Percentiles rank a stretch among this genome's conserved stretches.
Conservation (phyloP, 2,888 invertebrate species). For the Xanthostigma xanthostigma region DNA sequence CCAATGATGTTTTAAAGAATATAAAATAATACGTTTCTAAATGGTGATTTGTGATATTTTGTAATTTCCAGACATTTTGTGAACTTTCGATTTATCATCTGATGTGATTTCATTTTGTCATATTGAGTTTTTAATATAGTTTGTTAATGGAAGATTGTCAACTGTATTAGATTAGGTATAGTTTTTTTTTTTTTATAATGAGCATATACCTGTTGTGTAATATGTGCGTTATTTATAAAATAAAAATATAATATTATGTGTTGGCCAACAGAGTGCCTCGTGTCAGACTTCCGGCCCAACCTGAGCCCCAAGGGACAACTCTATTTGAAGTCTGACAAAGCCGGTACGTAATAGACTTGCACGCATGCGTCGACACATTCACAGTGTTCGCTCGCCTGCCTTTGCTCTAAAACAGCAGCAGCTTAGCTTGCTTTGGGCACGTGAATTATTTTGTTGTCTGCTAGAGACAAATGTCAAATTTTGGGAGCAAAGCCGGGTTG, state of each 20-base stretch:
- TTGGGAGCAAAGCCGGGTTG: not conserved
- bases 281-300: conserved; percentile 62
- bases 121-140: too few relatives aligned
- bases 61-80: too few relatives aligned
- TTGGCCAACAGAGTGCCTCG: conserved; percentile 30
- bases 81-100: too few relatives aligned
- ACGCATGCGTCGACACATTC: not conserved
- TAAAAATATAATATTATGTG: not conserved
- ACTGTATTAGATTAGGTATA: too few relatives aligned
- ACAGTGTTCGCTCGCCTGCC: conserved; percentile 7
- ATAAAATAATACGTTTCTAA: too few relatives aligned
- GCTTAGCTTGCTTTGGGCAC: not conserved
- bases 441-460: conserved; percentile 10
- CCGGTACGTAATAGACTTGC: conserved; percentile 45
- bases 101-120: too few relatives aligned
- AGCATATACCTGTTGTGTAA: too few relatives aligned
- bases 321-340: conserved; percentile 71
- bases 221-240: not conserved
- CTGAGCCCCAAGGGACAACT: conserved; percentile 66
- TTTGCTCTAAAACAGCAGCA: conserved; percentile 6
- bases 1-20: too few relatives aligned
- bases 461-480: conserved; percentile 17
- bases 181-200: too few relatives aligned
- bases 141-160: too few relatives aligned
- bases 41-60: too few relatives aligned